Base-by-base conservation (phyloP, 2,888 invertebrate genomes). In the Mechanitis mazaeus region DNA sequence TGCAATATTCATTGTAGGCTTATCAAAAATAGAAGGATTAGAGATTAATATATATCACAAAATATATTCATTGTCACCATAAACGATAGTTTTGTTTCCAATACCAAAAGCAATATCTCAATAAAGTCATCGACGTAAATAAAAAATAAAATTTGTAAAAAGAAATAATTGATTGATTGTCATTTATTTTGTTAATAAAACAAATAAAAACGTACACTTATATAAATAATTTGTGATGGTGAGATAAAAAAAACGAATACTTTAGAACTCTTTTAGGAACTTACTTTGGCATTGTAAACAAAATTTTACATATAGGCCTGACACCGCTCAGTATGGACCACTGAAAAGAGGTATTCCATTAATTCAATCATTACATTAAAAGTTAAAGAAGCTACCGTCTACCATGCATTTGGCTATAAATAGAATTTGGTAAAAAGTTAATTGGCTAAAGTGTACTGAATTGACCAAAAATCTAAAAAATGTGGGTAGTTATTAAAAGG, bases 1-100 rank as follows among this genome's bases (percentile, higher is more conserved):
- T 82, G 84, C 82, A 83, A 86, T 84, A 85, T 79, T 81, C 69
- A 75, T 83, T 75, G 83, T 84, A 85, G 86, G 86, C 87, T 83
- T 90, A 90, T 90, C 90, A 90, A 90, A 90, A 90, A 90, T 90
- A 90, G 87, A 87, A 87, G 86, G 87, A 80, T 87, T 85, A 88
- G 79, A 86, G 83, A 64, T 65, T 86, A 79, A 85, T 85, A 86
- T 83, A 87, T 87, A 89, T 89, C 88, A 89, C 87, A 90, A 90
- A 90, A 90, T 90, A 89, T 87, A 89, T 89, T 87, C 84, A 87
- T 86, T 85, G 85, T 84, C 82, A 80, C 78, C 81, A 82, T 79
- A 63, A 65, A 81, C 77, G 80, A 81, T 69, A 77, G 75, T 72
- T 83, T 80, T 83, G 84, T 85, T 87, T 87, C 83, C 86, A 85